Base-by-base conservation (phyloP, 1,140 invertebrate genomes). In the Papilio polyxenes region DNA sequence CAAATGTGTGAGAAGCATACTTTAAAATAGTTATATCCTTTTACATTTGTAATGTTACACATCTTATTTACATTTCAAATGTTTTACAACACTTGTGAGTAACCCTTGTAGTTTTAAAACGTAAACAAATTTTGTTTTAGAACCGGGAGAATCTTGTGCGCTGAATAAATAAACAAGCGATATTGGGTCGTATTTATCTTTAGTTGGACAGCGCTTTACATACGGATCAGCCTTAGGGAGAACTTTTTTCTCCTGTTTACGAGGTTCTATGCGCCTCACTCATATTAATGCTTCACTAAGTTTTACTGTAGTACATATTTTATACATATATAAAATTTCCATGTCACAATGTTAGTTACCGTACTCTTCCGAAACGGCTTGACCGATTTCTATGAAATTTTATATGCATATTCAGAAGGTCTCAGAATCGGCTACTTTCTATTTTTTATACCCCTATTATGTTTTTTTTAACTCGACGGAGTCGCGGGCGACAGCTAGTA, bases 131-230 rank as follows among this genome's bases (percentile, higher is more conserved):
- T 69, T 80, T 62, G 78, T 79, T 62, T 80, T 48, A 23, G 17
- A 48, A 44, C 59, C n/a, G 78, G 56, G 78, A 69, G 78, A 69
- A 80, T 69, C 56, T 80, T 80, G 40, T 69, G 23, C 78, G 11
- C 15, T 80, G 78, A 65, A 80, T 80, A 69, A 80, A 80, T 80
- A 80, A 80, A 80, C 40, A 80, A 49, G 44, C 40, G 31, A 69
- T 80, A 80, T 69, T 65, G 78, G 78, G 37, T 80, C 40, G 78
- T 80, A 80, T 80, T 80, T 80, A 80, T 80, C 78, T 80, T 80
- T 69, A 80, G 59, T 48, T 44, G 78, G 78, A 65, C 78, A 48
- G n/a, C 40, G 78, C 37, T 80, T 65, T 80, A 65, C 78, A 80
- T 80, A 31, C 59, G 56, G n/a, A 37, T 9, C 17, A 65, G 11